These are phyloP conservation scores for Ephestia elutella DNA, from an alignment of 1,140 invertebrate genomes.

Conservation along the genomic window DNA sequence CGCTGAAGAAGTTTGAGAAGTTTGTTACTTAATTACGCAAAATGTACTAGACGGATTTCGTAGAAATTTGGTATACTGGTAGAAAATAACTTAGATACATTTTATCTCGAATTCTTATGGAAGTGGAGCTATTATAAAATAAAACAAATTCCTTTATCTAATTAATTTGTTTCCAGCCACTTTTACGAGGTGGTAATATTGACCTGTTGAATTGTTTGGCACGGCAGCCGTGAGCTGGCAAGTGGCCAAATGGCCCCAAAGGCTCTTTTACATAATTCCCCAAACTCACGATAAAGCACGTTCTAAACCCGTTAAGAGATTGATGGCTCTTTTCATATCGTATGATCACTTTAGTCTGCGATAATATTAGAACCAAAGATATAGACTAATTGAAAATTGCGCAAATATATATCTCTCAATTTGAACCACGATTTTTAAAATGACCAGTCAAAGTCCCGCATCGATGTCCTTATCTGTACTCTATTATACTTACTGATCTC, in stretches of 20 bases:
- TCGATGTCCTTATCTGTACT: too few relatives aligned
- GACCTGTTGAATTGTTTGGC: constrained; percentile 32
- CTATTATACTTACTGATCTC: too few relatives aligned
- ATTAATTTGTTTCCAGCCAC: not conserved
- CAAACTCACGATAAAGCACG: constrained; percentile 26
- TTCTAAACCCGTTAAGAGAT: constrained; percentile 23
- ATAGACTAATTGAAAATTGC: not conserved
- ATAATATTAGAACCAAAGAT: not conserved
- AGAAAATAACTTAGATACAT: too few relatives aligned
- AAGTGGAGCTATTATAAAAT: not conserved
- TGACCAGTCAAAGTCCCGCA: too few relatives aligned
- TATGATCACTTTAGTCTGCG: constrained; percentile 1
- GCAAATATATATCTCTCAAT: too few relatives aligned
- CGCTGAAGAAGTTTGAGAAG: too few relatives aligned
- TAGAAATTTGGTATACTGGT: too few relatives aligned
- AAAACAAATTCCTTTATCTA: not conserved
- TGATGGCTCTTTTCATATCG: constrained; percentile 10
- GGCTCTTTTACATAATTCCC: constrained; percentile 38
- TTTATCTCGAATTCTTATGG: too few relatives aligned
- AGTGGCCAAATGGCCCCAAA: constrained; percentile 27
- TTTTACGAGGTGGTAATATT: constrained; percentile 17
- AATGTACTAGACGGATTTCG: too few relatives aligned
- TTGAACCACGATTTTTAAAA: too few relatives aligned
- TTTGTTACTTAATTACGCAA: too few relatives aligned
- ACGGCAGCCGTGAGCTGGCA: constrained; percentile 19